Evolutionary conservation across 2,888 invertebrate genomes (phyloP).

Genomic region (Alviniconcha strummeri): DNA sequence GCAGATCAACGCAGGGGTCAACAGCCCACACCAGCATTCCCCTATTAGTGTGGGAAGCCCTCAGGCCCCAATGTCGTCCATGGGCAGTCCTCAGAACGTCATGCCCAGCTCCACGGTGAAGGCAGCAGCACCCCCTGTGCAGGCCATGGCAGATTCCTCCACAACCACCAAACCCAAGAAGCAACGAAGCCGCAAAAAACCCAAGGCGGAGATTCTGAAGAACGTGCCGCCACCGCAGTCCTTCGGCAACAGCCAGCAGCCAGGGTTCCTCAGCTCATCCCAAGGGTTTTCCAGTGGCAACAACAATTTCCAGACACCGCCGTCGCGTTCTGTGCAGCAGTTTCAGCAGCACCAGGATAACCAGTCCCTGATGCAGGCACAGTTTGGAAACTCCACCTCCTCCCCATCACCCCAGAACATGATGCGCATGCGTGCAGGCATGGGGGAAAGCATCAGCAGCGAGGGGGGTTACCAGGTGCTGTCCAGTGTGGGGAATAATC

Average conservation of each 20-base stretch:
- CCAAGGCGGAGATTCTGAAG: slow-evolving; percentile 31
- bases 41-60: slow-evolving; percentile 55
- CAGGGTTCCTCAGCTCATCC: slow-evolving; percentile 31
- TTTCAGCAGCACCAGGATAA: slow-evolving; percentile 31
- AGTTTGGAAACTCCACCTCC: slow-evolving; percentile 26
- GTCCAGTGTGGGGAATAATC: slow-evolving; percentile 33
- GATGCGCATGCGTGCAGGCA: slow-evolving; percentile 24
- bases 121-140: slow-evolving; percentile 57
- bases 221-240: slow-evolving; percentile 33
- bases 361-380: slow-evolving; percentile 30
- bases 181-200: slow-evolving; percentile 54
- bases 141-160: slow-evolving; percentile 69
- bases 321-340: slow-evolving; percentile 28
- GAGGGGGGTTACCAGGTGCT: slow-evolving; percentile 28
- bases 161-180: slow-evolving; percentile 66
- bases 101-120: slow-evolving; percentile 54
- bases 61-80: slow-evolving; percentile 43
- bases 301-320: slow-evolving; percentile 22
- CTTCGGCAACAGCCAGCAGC: background rate
- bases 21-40: slow-evolving; percentile 54
- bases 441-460: slow-evolving; percentile 20
- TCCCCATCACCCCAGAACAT: slow-evolving; percentile 28
- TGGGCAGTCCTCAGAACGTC: slow-evolving; percentile 54
- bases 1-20: slow-evolving; percentile 42
- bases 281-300: slow-evolving; percentile 29